Percentiles rank a stretch among this genome's conserved stretches.
Evolutionary conservation across 2,113 vertebrate species (phyloP).

Genomic region (Vicugna pacos): DNA sequence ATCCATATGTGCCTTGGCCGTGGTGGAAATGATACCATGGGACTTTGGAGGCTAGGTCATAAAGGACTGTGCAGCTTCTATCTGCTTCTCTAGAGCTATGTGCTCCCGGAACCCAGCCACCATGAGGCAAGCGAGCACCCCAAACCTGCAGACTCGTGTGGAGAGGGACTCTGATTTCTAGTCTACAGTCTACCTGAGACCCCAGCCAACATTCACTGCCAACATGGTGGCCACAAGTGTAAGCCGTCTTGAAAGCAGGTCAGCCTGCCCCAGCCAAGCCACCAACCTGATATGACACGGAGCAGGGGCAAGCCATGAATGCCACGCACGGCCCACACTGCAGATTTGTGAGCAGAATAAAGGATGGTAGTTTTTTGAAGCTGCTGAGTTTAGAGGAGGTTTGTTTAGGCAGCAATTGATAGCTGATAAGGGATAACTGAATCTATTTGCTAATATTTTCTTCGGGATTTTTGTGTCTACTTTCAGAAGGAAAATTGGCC

Average conservation of each 20-base stretch:
- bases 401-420: neutral
- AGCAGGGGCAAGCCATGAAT: neutral
- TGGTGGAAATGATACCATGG: neutral
- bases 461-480: neutral
- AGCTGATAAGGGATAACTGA: neutral
- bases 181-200: too few relatives aligned
- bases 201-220: neutral
- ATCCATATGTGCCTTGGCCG: neutral
- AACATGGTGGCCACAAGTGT: fast-evolving
- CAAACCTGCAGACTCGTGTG: fast-evolving
- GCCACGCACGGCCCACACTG: too few relatives aligned
- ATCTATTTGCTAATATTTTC: neutral
- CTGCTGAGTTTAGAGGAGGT: neutral
- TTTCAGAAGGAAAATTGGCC: neutral
- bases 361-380: neutral
- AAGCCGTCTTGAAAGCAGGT: neutral
- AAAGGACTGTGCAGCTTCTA: neutral
- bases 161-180: neutral
- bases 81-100: neutral
- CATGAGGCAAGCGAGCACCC: neutral
- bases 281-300: fast-evolving
- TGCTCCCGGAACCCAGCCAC: neutral
- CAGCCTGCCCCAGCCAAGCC: neutral
- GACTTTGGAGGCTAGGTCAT: neutral
- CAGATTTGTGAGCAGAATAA: neutral